Percentiles rank a stretch among this genome's conserved stretches.
These are phyloP conservation scores for Hydrolagus affinis DNA, from an alignment of 2,113 vertebrate species.

Conservation along the genomic window DNA sequence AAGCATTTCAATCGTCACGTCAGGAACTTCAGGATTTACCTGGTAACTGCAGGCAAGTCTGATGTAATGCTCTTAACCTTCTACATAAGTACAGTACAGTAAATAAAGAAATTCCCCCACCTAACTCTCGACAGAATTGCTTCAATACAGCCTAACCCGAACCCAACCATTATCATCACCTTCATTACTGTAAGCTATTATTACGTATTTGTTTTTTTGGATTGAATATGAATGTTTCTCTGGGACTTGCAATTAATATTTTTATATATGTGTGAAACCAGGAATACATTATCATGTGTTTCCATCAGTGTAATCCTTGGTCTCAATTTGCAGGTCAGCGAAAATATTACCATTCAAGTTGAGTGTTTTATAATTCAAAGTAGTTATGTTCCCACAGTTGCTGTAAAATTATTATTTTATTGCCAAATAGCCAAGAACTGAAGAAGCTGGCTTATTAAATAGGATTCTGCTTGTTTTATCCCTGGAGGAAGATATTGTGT, in stretches of 20 bases:
- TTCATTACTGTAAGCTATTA: neutral
- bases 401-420: constrained; percentile 28
- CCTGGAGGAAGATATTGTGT: neutral
- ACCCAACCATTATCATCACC: neutral
- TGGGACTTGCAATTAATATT: constrained; percentile 12
- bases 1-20: neutral
- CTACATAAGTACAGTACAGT: no score
- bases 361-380: constrained; percentile 26
- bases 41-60: neutral
- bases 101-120: neutral
- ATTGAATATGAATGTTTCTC: no score
- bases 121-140: neutral
- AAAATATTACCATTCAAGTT: constrained; percentile 31
- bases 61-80: neutral
- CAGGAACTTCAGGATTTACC: neutral
- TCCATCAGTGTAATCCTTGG: neutral
- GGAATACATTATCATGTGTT: neutral
- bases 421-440: neutral
- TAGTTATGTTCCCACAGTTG: neutral
- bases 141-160: neutral
- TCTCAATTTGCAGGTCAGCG: constrained; percentile 9
- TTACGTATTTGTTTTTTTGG: neutral
- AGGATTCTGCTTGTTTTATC: neutral
- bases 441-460: neutral
- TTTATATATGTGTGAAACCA: neutral